Evolutionary conservation across 2,888 invertebrate species (phyloP).

Genomic region (Athrips mouffetella): DNA sequence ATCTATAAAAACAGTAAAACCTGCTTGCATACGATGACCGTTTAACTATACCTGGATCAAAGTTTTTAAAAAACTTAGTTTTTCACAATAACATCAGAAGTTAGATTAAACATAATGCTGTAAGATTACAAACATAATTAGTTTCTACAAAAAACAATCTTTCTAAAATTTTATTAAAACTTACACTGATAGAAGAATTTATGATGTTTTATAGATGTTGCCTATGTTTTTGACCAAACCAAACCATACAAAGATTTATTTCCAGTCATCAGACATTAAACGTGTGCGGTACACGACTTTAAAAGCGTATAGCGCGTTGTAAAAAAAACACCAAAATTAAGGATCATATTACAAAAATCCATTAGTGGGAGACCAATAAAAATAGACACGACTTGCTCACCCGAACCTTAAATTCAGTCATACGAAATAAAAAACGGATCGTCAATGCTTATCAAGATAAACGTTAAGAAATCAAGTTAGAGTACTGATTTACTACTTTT

Average conservation of each 20-base stretch:
- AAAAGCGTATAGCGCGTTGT: slow-evolving; percentile 43
- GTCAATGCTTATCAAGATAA: slow-evolving; percentile 36
- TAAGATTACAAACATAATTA: too few species aligned
- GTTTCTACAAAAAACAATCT: too few species aligned
- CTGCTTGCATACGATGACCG: too few species aligned
- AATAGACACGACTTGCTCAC: slow-evolving; percentile 54
- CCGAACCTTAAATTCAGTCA: slow-evolving; percentile 58
- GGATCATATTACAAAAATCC: slow-evolving; percentile 75
- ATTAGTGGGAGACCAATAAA: slow-evolving; percentile 69
- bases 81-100: too few species aligned
- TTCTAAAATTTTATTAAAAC: too few species aligned
- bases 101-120: too few species aligned
- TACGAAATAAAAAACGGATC: slow-evolving; percentile 50
- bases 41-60: too few species aligned
- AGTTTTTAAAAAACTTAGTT: too few species aligned
- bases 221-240: not conserved
- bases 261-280: slow-evolving; percentile 34
- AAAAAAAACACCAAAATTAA: slow-evolving; percentile 64
- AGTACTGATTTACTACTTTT: too few species aligned
- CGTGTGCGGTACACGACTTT: slow-evolving; percentile 49
- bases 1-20: too few species aligned
- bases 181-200: too few species aligned
- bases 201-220: too few species aligned
- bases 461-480: slow-evolving; percentile 18
- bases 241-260: slow-evolving; percentile 40